Percentiles rank a stretch among this genome's conserved stretches.
These are phyloP conservation scores for Porites evermanni DNA, from an alignment of 92 coral and sea anemone species.

Conservation along the genomic window DNA sequence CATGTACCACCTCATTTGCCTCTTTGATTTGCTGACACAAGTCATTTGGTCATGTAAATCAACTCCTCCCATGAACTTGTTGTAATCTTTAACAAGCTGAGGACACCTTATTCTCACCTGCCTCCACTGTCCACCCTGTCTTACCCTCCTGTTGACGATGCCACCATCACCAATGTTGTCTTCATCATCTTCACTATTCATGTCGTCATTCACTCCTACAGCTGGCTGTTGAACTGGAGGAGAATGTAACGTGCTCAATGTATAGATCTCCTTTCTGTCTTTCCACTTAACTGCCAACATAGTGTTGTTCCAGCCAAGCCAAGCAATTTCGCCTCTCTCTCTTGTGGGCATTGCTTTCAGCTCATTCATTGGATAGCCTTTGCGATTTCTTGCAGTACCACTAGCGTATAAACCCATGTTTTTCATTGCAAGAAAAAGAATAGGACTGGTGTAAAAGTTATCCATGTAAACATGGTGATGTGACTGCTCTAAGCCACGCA, in stretches of 20 bases:
- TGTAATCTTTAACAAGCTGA: conserved; percentile 42
- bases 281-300: conserved; percentile 60
- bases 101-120: conserved; percentile 39
- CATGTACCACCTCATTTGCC: conserved; percentile 63
- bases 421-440: conserved; percentile 42
- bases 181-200: conserved; percentile 5
- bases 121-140: conserved; percentile 39
- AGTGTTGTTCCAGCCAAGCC: conserved; percentile 35
- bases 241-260: conserved; percentile 43
- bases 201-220: no score
- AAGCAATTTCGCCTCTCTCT: conserved; percentile 30
- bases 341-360: conserved; percentile 40
- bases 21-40: conserved; percentile 25
- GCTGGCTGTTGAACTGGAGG: neutral
- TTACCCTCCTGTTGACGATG: conserved; percentile 33
- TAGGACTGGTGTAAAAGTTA: conserved; percentile 64
- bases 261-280: conserved; percentile 57
- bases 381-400: conserved; percentile 56
- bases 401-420: conserved; percentile 50
- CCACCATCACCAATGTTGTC: conserved; percentile 10
- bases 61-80: conserved; percentile 58
- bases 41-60: conserved; percentile 59
- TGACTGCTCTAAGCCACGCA: conserved; percentile 33
- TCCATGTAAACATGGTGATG: conserved; percentile 47
- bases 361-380: conserved; percentile 29